phyloP scores from a whole-genome alignment of 1,140 invertebrate species.

The Eupristina koningsbergeri region DNA sequence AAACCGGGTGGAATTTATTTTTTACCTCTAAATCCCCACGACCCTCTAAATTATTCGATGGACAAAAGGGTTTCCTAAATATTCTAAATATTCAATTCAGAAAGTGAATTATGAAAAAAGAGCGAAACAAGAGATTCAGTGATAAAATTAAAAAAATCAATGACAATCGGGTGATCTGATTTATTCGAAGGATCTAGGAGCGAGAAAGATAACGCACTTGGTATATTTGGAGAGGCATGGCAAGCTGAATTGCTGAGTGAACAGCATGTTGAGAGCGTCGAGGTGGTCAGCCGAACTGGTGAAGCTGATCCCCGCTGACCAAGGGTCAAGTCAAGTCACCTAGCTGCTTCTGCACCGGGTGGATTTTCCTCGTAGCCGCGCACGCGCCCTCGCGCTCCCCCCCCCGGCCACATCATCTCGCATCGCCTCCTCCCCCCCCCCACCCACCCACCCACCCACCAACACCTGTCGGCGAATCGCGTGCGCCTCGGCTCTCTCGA shows the following conservation, averaged over 20 bases:
- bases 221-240: constrained; percentile 70
- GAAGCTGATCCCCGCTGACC: constrained; percentile 64
- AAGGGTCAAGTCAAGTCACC: constrained; percentile 65
- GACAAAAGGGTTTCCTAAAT: no score
- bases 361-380: constrained; percentile 55
- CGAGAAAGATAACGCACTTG: constrained; percentile 60
- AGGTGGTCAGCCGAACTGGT: constrained; percentile 62
- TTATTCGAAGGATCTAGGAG: background rate
- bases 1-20: no score
- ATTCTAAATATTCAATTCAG: no score
- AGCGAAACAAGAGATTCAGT: no score
- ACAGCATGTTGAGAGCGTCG: constrained; percentile 60
- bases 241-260: constrained; percentile 68
- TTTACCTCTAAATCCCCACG: no score
- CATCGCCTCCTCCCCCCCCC: background rate
- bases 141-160: no score
- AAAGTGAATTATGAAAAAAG: no score
- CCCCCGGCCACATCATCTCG: background rate
- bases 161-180: no score
- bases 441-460: background rate
- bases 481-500: background rate
- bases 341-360: constrained; percentile 37
- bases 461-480: background rate
- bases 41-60: no score
- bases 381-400: background rate